A percentile compares a stretch with the other conserved stretches of the same genome.
These are phyloP conservation scores for Pygocentrus nattereri DNA, from an alignment of 2,797 vertebrate genomes.

Conservation along the genomic window DNA sequence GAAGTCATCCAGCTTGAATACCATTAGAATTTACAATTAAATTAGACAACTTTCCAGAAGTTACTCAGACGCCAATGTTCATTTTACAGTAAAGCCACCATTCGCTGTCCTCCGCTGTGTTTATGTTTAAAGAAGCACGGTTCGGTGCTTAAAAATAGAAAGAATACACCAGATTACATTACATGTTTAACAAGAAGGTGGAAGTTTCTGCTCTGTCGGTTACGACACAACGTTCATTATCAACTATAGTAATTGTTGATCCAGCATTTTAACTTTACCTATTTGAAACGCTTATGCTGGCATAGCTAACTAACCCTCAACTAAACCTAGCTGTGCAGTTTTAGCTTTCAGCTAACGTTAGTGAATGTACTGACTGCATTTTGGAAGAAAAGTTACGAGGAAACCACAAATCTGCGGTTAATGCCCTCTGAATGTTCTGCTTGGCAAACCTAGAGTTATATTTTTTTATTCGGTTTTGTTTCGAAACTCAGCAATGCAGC, in stretches of 20 bases:
- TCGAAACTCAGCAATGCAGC: not conserved
- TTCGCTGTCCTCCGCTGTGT: not conserved
- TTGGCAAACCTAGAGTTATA: too few species aligned
- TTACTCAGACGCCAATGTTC: not conserved
- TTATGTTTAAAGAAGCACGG: not conserved
- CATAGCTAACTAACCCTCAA: not conserved
- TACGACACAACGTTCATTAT: too few species aligned
- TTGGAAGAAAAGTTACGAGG: not conserved
- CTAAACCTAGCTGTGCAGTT: not conserved
- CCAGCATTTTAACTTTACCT: not conserved
- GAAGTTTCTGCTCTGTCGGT: not conserved
- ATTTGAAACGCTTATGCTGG: not conserved
- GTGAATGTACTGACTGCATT: not conserved
- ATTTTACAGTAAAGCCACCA: not conserved
- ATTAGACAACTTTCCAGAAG: constrained; percentile 17
- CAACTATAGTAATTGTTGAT: not conserved
- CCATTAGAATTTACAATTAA: constrained; percentile 13
- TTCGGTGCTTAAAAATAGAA: too few species aligned
- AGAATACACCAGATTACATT: too few species aligned
- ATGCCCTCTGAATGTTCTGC: not conserved
- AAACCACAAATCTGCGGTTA: constrained; percentile 23
- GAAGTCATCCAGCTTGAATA: constrained; percentile 24
- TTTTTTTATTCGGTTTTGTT: too few species aligned
- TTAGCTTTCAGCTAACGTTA: not conserved
- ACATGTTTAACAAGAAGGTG: too few species aligned